Percentiles rank a stretch among this genome's conserved stretches.
These are phyloP conservation scores for Ceraclea dissimilis DNA, from an alignment of 2,888 invertebrate genomes.

Conservation along the genomic window DNA sequence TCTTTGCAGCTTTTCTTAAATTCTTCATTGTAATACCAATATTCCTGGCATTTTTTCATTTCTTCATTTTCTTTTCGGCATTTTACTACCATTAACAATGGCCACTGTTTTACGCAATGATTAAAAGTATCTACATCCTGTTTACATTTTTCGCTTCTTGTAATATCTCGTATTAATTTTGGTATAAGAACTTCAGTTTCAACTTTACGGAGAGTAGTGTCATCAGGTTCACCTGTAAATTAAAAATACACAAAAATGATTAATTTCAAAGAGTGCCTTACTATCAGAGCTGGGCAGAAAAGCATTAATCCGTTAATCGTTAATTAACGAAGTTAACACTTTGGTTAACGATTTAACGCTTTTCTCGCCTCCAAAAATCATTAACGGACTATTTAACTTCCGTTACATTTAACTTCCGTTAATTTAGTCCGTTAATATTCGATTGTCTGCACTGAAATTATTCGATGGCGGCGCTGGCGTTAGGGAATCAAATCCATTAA, in stretches of 20 bases:
- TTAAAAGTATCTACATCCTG: slow-evolving; percentile 64
- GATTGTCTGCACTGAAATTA: no score
- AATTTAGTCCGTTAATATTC: no score
- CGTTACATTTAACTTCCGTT: no score
- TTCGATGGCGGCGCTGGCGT: no score
- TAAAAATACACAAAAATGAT: not conserved
- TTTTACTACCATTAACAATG: slow-evolving; percentile 61
- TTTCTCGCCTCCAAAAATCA: no score
- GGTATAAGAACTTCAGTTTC: slow-evolving; percentile 85
- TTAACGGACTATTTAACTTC: no score
- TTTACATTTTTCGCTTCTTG: slow-evolving; percentile 70
- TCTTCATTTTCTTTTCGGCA: slow-evolving; percentile 66
- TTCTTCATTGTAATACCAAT: slow-evolving; percentile 71
- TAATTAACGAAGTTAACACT: no score
- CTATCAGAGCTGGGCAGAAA: no score
- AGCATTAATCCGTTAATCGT: no score
- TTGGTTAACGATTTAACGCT: no score
- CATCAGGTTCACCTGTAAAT: slow-evolving; percentile 75
- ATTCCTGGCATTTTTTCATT: slow-evolving; percentile 61
- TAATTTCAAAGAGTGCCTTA: no score
- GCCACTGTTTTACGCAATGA: slow-evolving; percentile 63
- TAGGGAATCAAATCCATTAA: no score
- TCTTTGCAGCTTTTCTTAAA: slow-evolving; percentile 68
- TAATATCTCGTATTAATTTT: slow-evolving; percentile 77
- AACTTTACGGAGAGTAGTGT: slow-evolving; percentile 73